Evolutionary conservation across 2,797 vertebrate species (phyloP), one percentile per base, ranked within the genome.

Genomic region (Parambassis ranga): DNA sequence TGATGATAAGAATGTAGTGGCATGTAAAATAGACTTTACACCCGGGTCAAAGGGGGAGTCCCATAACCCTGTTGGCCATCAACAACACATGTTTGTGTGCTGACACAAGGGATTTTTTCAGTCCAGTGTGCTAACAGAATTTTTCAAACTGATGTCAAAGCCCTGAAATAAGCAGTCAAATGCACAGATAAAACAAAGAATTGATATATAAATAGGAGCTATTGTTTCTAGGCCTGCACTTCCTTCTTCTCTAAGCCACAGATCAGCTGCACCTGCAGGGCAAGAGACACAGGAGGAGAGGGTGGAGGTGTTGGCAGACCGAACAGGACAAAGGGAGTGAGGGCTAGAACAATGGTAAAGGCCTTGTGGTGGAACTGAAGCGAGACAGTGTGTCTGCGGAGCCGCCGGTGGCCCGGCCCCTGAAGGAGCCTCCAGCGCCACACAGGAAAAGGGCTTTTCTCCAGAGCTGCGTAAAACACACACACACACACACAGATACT

Each of bases 331-430:
- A 77, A 88, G 79, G 85, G 82, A 87, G 83, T 75, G 69, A 58
- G 53, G 36, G 30, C 24, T 31, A 84, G 87, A 92, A 93, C 92
- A 93, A 93, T 93, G 70, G 90, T 49, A 81, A 80, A 90, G 89
- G 83, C 88, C 85, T 80, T 84, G 71, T 37, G 53, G 65, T 89
- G 90, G 91, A 90, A 89, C 87, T 84, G 59, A 65, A 65, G 56
- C 84, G 83, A 93, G 92, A 93, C 92, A 93, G 86, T 50, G 65
- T 87, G 92, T 94, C 92, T 93, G 87, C 85, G 19, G 67, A 57
- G 56, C 74, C 37, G 74, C 46, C 73, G 65, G 69, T 81, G 76
- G 65, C 72, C 81, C 70, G 69, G 75, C 75, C 83, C 73, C 55
- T 46, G 51, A 71, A 84, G 86, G 80, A 87, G 77, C 76, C 80